Base-by-base conservation (phyloP, 1,140 invertebrate species). In the Zaprionus africanus region DNA sequence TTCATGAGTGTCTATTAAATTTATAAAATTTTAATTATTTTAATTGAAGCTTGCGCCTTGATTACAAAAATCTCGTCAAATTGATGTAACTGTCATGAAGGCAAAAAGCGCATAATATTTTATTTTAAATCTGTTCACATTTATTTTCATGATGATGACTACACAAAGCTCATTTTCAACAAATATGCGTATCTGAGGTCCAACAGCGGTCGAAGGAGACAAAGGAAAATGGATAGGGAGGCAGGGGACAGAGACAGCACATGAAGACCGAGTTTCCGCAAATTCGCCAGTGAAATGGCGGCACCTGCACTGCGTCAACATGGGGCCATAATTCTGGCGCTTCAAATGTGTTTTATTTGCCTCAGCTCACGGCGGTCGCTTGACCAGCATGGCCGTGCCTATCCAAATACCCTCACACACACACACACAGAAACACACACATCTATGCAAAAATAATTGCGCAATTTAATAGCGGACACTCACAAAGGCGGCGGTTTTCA, bases 281-380 rank as follows among this genome's bases (percentile, higher is more conserved):
- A 79, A 78, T 77, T 76, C 53, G 56, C 70, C 34, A 24, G 64
- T 58, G 57, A 83, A 81, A 88, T 81, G 84, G 57, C 77, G 67
- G 78, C 80, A 88, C 84, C 84, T 87, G 83, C 83, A 87, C 66
- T 88, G 80, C 84, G 79, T 87, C 83, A 83, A 76, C 67, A 51
- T 57, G 53, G 64, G 79, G 76, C 65, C 66, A 54, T 69, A 79
- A 82, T 82, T 87, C 78, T 68, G 54, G 56, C 62, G 31, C 64
- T 60, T 54, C 53, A 70, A 82, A 82, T 82, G 68, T 73, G 71
- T 87, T 79, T 51, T 64, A 59, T 65, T 82, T 82, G 79, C 69
- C 53, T 72, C 72, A 60, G 49, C 46, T 46, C 7, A 59, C 56
- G 66, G 41, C 36, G 31, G 76, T 51, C 62, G 57, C 65, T 80